Evolutionary conservation across 1,140 invertebrate species (phyloP).

Genomic region (Batillaria attramentaria): DNA sequence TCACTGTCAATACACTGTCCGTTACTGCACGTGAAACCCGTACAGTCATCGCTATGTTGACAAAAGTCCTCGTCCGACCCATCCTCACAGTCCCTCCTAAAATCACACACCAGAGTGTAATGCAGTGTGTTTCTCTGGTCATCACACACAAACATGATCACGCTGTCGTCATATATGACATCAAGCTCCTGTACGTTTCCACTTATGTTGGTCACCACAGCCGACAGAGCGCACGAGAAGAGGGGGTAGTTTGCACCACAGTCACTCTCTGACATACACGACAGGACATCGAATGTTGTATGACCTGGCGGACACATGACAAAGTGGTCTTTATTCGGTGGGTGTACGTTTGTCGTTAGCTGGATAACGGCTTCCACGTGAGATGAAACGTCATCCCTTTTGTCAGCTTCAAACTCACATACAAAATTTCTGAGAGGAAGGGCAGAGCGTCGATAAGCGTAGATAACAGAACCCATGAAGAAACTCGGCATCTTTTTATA

Average conservation of each 20-base stretch:
- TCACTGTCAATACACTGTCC: neutral
- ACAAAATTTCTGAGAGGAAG: neutral
- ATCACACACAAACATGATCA: neutral
- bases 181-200: neutral
- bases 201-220: neutral
- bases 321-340: neutral
- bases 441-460: too few species aligned
- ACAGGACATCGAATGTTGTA: neutral
- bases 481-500: neutral
- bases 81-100: slow-evolving; percentile 1
- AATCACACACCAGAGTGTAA: slow-evolving; percentile 10
- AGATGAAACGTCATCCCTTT: neutral
- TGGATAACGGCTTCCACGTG: too few species aligned
- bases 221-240: too few species aligned
- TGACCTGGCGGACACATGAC: neutral
- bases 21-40: neutral
- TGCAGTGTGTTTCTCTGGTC: neutral
- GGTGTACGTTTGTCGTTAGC: neutral
- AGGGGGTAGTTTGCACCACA: neutral
- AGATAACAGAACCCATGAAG: too few species aligned
- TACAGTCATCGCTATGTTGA: neutral
- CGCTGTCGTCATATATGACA: neutral
- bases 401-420: neutral
- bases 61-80: slow-evolving; percentile 1
- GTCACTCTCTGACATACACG: neutral